Evolutionary conservation across 2,888 invertebrate genomes (phyloP), one percentile per base, ranked within the genome.

Genomic region (Nymphalis polychloros): DNA sequence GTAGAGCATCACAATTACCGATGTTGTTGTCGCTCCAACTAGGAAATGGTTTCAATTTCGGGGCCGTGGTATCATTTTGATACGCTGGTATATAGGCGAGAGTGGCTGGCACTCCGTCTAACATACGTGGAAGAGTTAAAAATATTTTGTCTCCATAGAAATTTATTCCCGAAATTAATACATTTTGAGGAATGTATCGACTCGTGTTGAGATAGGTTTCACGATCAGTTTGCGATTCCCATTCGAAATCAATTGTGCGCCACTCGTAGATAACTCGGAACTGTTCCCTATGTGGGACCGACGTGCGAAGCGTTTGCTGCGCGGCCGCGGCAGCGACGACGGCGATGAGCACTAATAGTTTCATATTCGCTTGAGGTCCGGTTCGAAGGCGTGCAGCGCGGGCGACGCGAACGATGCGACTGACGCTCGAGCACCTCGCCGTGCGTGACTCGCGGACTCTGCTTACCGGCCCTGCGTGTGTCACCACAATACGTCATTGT

Each of bases 251-350:
- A 72, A 96, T 88, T 72, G 93, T 93, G 80, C 94, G 94, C 96
- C 96, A 96, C 88, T 96, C 95, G 86, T 95, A 95, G 69, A 95
- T 93, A 47, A 95, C 96, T 69, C 94, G 92, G 84, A 96, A 96
- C 80, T 94, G 94, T 80, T 93, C 92, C 68, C 90, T 89, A 67
- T 87, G 84, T 8, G 87, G 84, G 10, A 81, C 72, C 49, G 88
- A 85, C 20, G 84, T 78, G 64, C 82, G 85, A 77, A 82, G 77
- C 64, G 79, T 77, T n/a, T 87, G 86, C 74, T 88, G 88, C 75
- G 90, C 90, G 81, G 88, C 85, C 81, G 88, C 90, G 81, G 82
- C 80, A 76, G 88, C 89, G 79, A 87, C 81, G 75, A 82, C 79
- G 77, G 83, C 82, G 74, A 86, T 73, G 66, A 90, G 71, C 73